Percentiles rank a stretch among this genome's conserved stretches.
These are phyloP conservation scores for Trinectes maculatus DNA, from an alignment of 2,113 vertebrate species.

Conservation along the genomic window DNA sequence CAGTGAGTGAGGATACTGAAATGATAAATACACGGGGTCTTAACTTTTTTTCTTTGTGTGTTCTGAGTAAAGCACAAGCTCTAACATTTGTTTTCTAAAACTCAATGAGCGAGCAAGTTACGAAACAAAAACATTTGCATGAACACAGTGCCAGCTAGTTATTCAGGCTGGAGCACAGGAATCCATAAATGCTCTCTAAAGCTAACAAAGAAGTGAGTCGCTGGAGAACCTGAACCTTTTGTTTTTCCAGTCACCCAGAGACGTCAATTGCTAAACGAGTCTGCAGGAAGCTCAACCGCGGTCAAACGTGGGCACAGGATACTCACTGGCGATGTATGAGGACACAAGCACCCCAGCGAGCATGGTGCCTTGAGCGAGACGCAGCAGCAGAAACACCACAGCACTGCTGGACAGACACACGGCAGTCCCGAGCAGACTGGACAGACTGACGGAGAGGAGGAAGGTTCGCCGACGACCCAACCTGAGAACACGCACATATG, in stretches of 20 bases:
- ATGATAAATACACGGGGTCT: no score
- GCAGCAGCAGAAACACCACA: constrained; percentile 77
- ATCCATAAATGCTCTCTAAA: constrained; percentile 4
- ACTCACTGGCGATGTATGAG: constrained; percentile 85
- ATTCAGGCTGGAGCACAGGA: neutral
- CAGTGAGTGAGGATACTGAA: no score
- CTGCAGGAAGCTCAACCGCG: neutral
- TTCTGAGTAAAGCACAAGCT: neutral
- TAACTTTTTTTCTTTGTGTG: no score
- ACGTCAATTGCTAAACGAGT: neutral
- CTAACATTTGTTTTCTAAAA: no score
- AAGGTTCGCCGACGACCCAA: constrained; percentile 83
- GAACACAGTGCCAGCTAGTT: neutral
- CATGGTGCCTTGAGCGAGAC: constrained; percentile 78
- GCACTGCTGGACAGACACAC: constrained; percentile 81
- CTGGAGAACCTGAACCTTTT: neutral
- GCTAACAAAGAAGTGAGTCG: constrained; percentile 6
- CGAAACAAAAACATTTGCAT: neutral
- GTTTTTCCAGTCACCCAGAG: neutral
- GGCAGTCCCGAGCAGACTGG: constrained; percentile 77
- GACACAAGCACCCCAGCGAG: constrained; percentile 87
- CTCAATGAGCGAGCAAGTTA: neutral
- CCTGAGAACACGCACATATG: constrained; percentile 69
- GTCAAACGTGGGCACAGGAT: neutral
- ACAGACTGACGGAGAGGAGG: constrained; percentile 80